Conservation (phyloP, 2,888 invertebrate species). For the Rhamnusium bicolor region DNA sequence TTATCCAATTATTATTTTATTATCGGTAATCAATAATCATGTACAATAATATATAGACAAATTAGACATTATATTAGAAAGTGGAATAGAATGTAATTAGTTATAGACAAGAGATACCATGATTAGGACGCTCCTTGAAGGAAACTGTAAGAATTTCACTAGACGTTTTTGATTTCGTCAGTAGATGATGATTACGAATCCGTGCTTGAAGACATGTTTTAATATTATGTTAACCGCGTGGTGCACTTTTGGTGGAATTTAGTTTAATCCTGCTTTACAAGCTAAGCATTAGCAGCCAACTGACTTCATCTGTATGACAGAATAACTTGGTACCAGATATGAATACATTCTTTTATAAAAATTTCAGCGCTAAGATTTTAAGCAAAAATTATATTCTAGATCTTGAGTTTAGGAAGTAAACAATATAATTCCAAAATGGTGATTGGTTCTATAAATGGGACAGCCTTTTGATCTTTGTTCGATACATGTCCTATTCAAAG, state of each 20-base stretch:
- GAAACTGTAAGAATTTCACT: background rate
- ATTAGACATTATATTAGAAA: no score
- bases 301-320: no score
- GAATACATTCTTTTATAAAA: background rate
- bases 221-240: background rate
- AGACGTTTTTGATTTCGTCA: background rate
- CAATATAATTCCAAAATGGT: background rate
- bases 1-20: no score
- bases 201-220: background rate
- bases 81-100: no score
- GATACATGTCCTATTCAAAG: background rate
- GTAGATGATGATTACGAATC: background rate
- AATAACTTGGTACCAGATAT: background rate
- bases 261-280: no score
- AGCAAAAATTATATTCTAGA: no score
- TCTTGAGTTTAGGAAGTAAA: no score
- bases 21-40: no score
- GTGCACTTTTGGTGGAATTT: no score
- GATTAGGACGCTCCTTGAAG: background rate
- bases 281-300: no score
- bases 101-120: background rate
- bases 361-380: background rate
- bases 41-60: no score
- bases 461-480: background rate
- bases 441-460: background rate